phyloP scores from a whole-genome alignment of 2,888 invertebrate genomes.

The Deroplatys truncata region DNA sequence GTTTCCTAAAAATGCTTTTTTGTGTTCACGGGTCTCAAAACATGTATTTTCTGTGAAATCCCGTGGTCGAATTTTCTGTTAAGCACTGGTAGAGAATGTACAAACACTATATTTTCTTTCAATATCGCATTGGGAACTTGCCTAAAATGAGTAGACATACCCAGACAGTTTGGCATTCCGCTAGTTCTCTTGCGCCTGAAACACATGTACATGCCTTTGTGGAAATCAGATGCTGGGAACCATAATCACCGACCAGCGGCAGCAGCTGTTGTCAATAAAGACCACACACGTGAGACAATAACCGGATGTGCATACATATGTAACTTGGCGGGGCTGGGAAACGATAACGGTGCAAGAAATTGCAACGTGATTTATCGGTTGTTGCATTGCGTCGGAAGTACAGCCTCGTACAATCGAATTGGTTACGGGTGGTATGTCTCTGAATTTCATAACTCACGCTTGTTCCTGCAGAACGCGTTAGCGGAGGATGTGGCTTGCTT shows the following conservation, averaged over 20 bases:
- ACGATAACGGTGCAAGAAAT: background rate
- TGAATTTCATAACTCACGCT: background rate
- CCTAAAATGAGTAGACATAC: too few species aligned
- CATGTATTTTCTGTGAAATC: too few species aligned
- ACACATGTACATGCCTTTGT: background rate
- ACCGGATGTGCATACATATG: background rate
- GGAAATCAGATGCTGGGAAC: background rate
- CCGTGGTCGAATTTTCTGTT: too few species aligned
- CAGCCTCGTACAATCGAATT: background rate
- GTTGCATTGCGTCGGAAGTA: background rate
- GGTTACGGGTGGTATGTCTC: background rate
- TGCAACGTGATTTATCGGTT: background rate
- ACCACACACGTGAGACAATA: background rate
- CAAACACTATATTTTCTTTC: too few species aligned
- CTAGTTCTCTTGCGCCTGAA: too few species aligned
- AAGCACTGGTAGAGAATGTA: too few species aligned
- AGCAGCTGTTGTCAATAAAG: background rate
- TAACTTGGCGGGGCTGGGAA: background rate
- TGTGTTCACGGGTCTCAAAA: too few species aligned
- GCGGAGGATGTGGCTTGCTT: background rate
- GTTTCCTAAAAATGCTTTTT: too few species aligned
- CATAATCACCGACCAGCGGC: background rate
- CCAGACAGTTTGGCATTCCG: too few species aligned
- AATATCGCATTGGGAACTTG: too few species aligned
- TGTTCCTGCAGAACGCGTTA: background rate